Percentiles rank a stretch among this genome's conserved stretches.
These are phyloP conservation scores for Drosophila navojoa DNA, from an alignment of 1,140 invertebrate species.

Conservation along the genomic window DNA sequence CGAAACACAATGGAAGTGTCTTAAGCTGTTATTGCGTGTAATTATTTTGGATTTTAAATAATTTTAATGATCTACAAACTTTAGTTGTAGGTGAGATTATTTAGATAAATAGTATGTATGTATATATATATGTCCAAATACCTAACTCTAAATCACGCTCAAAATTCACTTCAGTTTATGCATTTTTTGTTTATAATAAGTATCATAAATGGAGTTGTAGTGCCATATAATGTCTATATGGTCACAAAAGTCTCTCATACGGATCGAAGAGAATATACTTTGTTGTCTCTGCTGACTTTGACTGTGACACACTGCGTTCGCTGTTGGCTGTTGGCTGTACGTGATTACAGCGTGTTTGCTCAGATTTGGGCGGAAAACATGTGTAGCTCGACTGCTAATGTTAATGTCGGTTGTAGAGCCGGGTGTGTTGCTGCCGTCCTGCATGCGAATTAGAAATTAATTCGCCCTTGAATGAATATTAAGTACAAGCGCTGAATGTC, in stretches of 20 bases:
- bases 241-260: too few relatives aligned
- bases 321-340: constrained; percentile 40
- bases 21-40: constrained; percentile 3
- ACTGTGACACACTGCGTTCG: not conserved
- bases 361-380: constrained; percentile 80
- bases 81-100: too few relatives aligned
- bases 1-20: constrained; percentile 6
- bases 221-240: not conserved
- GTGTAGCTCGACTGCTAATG: constrained; percentile 80
- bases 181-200: too few relatives aligned
- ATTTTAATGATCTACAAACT: too few relatives aligned
- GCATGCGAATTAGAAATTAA: constrained; percentile 82
- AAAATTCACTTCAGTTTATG: too few relatives aligned
- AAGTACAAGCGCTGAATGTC: constrained; percentile 35
- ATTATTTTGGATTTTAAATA: constrained; percentile 1
- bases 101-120: too few relatives aligned
- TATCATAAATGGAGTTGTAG: too few relatives aligned
- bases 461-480: constrained; percentile 67
- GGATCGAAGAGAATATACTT: constrained; percentile 37
- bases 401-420: constrained; percentile 65
- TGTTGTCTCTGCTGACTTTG: constrained; percentile 6
- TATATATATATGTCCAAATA: too few relatives aligned
- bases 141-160: too few relatives aligned
- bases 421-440: constrained; percentile 53
- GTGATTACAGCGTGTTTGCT: constrained; percentile 68